Evolutionary conservation across 2,888 invertebrate species (phyloP), one percentile per base, ranked within the genome.

Genomic region (Acrocyrtus sp.): DNA sequence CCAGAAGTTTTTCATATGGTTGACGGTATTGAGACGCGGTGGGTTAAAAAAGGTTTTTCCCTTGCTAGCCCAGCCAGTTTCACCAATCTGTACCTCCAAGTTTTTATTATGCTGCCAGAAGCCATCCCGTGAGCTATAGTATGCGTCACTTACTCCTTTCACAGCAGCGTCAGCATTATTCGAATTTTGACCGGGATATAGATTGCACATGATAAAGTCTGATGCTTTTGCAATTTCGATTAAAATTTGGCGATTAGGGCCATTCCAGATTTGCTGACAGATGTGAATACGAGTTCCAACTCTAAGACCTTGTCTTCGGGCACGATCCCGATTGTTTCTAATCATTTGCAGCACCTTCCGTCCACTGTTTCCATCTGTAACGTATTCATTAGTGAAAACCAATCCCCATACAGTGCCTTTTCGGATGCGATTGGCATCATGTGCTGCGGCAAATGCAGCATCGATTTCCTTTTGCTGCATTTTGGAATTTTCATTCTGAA

Each of bases 131-230:
- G 77, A 57, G n/a, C 74, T 66, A 54, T 75, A 74, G 21, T 80
- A 75, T 2, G 74, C 77, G 61, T 81, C 75, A 12, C 74, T 75
- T 8, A 81, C 69, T 24, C 65, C 73, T 60, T 73, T 26, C 1
- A 80, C 78, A 3, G 81, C 81, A 27, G 15, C 5, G 22, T 47
- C 74, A 1, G 72, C 74, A 45, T 74, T 68, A 56, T 77, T 72
- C 12, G 77, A 62, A 15, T 76, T 65, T 3, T 43, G 21, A 8
- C 62, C 72, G 12, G 81, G 77, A 45, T 81, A 81, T 4, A 81
- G 48, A 63, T 81, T 81, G 48, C 81, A 81, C 74, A 78, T 79
- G 54, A 81, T 78, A 51, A 78, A 81, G 58, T 81, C 78, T 1
- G 80, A 80, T 6, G 51, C 66, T 26, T 67, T 68, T 4, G 76